Evolutionary conservation across 2,888 invertebrate species (phyloP), one percentile per base, ranked within the genome.

Genomic region (Tenthredo amoena): DNA sequence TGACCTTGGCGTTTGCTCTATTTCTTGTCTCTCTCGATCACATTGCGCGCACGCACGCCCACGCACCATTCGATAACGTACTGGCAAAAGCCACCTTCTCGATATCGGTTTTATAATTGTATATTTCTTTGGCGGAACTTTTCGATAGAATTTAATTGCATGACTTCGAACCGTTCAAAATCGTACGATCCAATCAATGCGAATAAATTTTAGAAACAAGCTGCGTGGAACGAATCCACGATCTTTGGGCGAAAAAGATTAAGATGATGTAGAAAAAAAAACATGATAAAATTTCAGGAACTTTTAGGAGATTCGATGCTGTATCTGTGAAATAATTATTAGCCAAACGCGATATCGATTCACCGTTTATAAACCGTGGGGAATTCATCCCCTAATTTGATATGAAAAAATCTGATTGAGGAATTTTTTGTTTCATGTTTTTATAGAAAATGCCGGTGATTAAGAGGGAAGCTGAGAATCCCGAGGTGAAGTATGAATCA

Each of bases 401-500:
- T 26, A 71, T 84, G 62, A 84, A 50, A 15, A 34, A n/a, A 74
- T 71, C 58, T 68, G 21, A 79, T 82, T 71, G 68, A 62, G 76
- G 85, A 55, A 84, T 87, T 43, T 3, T 86, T 85, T 79, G 84
- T 84, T 86, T 86, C 10, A 6, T 85, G 65, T 31, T 84, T 87
- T 76, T 81, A 12, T 86, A 92, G 92, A 92, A 88, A 89, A 93
- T 93, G 93, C 91, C 92, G 86, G 87, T 91, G 87, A 15, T 88
- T 43, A 88, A 90, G 88, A 87, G 89, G 89, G 81, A 89, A 86
- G 86, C 86, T 84, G 84, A 37, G 55, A 15, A 18, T 71, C 9
- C 77, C 85, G 84, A 85, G 74, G 37, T 65, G 76, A 87, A 86
- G 76, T 81, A 62, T 55, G 85, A 68, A 84, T 83, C 85, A 55